Base-by-base conservation (phyloP, 1,140 invertebrate genomes). In the Drosophila biarmipes region DNA sequence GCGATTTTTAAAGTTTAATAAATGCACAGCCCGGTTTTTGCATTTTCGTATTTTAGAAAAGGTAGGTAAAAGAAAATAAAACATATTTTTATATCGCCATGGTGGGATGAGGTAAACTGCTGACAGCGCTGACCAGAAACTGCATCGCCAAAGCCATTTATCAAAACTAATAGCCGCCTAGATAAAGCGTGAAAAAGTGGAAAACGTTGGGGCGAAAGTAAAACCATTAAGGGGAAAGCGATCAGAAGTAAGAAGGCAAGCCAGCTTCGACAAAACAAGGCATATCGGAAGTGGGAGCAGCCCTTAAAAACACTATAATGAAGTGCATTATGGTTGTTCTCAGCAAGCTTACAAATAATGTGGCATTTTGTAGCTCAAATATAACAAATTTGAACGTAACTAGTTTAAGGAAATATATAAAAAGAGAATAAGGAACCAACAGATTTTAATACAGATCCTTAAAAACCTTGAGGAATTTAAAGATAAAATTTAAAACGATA, bases 101-200 rank as follows among this genome's bases (percentile, higher is more conserved):
- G 29, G n/a, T 17, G 17, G 78, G 12, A 52, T 14, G 58, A 69
- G 66, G 43, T 66, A 80, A 67, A 55, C 34, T 49, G 66, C 66
- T 81, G 78, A 80, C 66, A 56, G 57, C 45, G 66, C 37, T 61
- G 59, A 73, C 56, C 55, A 63, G 64, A 80, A 57, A 55, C 35
- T 45, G 48, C 52, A 73, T 71, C 80, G 55, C 35, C 52, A 43
- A 24, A 37, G 40, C 80, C 79, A 84, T 82, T 71, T 74, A 82
- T 82, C 74, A 82, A 84, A 81, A 69, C 69, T 82, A 78, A 84
- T 82, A 75, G 79, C 79, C 37, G 46, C 17, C 46, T 17, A 84
- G 79, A 82, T 82, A 82, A 74, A 49, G 42, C 42, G 45, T 63
- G 67, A 46, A 69, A 82, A 63, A 78, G 66, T 63, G 19, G 24